phyloP scores from a whole-genome alignment of 2,888 invertebrate genomes.

The Nymphalis urticae region DNA sequence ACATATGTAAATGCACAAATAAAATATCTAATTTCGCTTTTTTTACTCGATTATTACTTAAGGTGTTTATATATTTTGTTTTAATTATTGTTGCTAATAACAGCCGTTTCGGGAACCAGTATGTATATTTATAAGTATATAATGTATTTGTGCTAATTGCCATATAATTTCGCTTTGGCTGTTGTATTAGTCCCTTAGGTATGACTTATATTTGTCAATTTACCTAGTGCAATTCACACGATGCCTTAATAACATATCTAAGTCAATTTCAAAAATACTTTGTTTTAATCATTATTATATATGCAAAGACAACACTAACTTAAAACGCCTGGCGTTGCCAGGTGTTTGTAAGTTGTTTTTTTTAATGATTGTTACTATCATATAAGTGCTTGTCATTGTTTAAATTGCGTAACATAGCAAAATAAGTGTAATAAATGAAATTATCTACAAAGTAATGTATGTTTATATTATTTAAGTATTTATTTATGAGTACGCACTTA shows the following conservation, averaged over 20 bases:
- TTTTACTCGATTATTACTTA: constrained; percentile 59
- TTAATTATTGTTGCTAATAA: constrained; percentile 58
- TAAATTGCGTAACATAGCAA: constrained; percentile 67
- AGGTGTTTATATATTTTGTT: constrained; percentile 77
- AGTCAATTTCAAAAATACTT: constrained; percentile 74
- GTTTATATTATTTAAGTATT: constrained; percentile 73
- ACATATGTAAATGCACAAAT: constrained; percentile 63
- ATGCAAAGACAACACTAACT: constrained; percentile 25
- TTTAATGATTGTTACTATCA: constrained; percentile 28
- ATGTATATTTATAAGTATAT: constrained; percentile 50
- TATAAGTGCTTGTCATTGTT: constrained; percentile 67
- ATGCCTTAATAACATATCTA: constrained; percentile 82
- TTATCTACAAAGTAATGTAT: constrained; percentile 73
- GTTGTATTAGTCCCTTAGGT: constrained; percentile 74
- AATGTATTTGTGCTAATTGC: constrained; percentile 55
- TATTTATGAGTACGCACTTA: constrained; percentile 62
- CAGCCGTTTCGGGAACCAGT: constrained; percentile 47
- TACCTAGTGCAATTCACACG: constrained; percentile 80
- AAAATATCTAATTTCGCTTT: constrained; percentile 72
- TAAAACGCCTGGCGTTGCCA: constrained; percentile 48
- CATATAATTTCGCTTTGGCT: constrained; percentile 78
- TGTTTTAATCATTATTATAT: constrained; percentile 51
- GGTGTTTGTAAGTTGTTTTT: constrained; percentile 51
- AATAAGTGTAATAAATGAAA: constrained; percentile 51
- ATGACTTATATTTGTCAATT: constrained; percentile 59